Conservation (phyloP, 2,113 vertebrate species). For the Rallus limicola region DNA sequence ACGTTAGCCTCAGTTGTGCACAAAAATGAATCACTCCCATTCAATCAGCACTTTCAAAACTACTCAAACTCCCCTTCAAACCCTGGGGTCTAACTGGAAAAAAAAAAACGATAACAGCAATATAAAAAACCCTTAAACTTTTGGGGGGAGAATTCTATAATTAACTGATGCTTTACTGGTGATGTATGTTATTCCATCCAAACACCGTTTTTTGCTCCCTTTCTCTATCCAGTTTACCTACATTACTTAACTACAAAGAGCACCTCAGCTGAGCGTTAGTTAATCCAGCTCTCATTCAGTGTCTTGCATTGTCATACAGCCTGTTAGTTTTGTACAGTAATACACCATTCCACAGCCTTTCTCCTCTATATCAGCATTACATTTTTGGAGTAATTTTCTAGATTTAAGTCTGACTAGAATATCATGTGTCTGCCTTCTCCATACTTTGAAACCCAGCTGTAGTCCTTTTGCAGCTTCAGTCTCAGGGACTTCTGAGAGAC, state of each 20-base stretch:
- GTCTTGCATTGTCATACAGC: not conserved
- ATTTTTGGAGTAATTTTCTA: not conserved
- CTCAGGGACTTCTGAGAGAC: not conserved
- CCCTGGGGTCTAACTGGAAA: not conserved
- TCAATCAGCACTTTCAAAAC: not conserved
- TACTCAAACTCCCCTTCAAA: not conserved
- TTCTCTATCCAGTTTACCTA: not conserved
- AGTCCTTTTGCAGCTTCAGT: not conserved
- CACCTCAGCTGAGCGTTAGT: not conserved
- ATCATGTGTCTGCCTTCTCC: not conserved
- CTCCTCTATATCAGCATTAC: not conserved
- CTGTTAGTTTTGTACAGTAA: not conserved
- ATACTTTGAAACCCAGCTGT: not conserved
- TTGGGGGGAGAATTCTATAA: fast-evolving
- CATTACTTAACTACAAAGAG: not conserved
- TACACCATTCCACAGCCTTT: not conserved
- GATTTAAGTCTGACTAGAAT: not conserved
- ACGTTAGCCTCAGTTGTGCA: not conserved
- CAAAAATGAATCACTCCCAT: not conserved
- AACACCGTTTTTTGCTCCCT: not conserved
- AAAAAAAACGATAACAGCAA: not conserved
- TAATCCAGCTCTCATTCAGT: not conserved
- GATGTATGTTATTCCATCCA: not conserved
- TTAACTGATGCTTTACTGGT: not conserved
- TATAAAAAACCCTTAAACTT: not conserved